Percentiles rank a stretch among this genome's conserved stretches.
Evolutionary conservation across 2,888 invertebrate genomes (phyloP).

Genomic region (Brachypalpus laphriformis): DNA sequence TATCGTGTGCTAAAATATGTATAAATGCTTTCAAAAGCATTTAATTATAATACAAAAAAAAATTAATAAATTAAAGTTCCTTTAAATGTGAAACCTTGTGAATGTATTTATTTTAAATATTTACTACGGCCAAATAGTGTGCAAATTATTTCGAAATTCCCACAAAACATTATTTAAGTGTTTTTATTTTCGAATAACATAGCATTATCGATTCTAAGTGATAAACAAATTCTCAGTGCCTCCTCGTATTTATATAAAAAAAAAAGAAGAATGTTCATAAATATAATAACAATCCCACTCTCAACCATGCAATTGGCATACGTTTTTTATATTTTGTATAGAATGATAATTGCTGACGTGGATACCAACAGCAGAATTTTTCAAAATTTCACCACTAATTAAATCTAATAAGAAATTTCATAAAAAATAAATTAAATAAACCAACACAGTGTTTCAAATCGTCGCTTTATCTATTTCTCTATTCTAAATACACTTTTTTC

Average conservation of each 20-base stretch:
- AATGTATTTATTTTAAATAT: conserved; percentile 33
- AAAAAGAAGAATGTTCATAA: conserved; percentile 24
- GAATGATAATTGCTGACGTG: conserved; percentile 37
- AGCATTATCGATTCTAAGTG: conserved; percentile 64
- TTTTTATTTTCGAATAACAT: conserved; percentile 27
- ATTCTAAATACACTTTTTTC: conserved; percentile 34
- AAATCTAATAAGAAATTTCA: not conserved
- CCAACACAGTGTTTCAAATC: conserved; percentile 66
- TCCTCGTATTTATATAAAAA: conserved; percentile 42
- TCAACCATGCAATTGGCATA: conserved; percentile 30
- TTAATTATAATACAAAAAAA: conserved; percentile 7
- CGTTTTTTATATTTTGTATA: conserved; percentile 19
- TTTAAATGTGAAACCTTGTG: conserved; percentile 55
- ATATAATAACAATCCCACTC: conserved; percentile 18
- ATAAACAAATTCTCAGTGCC: conserved; percentile 69
- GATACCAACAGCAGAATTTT: conserved; percentile 43
- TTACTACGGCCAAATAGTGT: conserved; percentile 51
- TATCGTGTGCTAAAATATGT: conserved; percentile 42
- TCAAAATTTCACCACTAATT: conserved; percentile 20
- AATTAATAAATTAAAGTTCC: conserved; percentile 60
- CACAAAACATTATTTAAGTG: not conserved
- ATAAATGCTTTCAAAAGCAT: conserved; percentile 6
- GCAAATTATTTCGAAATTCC: conserved; percentile 34
- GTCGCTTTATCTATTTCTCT: conserved; percentile 66
- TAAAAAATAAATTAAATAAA: conserved; percentile 12